Evolutionary conservation across 2,888 invertebrate genomes (phyloP).

Genomic region (Macrophya annulata): DNA sequence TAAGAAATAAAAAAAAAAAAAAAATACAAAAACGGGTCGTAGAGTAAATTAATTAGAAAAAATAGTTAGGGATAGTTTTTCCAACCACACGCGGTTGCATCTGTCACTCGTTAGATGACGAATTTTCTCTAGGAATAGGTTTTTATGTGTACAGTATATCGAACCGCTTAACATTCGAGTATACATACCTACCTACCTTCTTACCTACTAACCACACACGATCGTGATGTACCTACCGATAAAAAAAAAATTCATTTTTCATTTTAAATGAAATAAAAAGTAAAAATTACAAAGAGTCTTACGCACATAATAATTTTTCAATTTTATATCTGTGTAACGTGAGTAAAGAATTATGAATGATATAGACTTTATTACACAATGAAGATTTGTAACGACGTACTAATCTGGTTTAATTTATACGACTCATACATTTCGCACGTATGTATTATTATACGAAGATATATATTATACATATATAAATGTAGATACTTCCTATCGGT

Average conservation of each 20-base stretch:
- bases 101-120: slow-evolving; percentile 49
- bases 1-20: background rate
- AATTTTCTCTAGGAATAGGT: background rate
- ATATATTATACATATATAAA: background rate
- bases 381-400: background rate
- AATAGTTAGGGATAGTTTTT: slow-evolving; percentile 28
- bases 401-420: background rate
- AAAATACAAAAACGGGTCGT: background rate
- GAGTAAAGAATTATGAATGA: background rate
- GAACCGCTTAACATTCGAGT: background rate
- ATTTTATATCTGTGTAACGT: background rate
- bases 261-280: background rate
- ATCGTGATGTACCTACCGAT: background rate
- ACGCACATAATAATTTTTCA: background rate
- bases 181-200: background rate
- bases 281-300: background rate
- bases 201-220: slow-evolving; percentile 10
- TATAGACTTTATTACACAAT: background rate
- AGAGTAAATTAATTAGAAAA: slow-evolving; percentile 4
- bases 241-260: background rate
- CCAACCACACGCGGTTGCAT: slow-evolving; percentile 51
- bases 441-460: background rate
- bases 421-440: background rate
- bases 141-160: background rate
- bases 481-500: background rate